Evolutionary conservation across 2,888 invertebrate species (phyloP).

Genomic region (Tachina fera): DNA sequence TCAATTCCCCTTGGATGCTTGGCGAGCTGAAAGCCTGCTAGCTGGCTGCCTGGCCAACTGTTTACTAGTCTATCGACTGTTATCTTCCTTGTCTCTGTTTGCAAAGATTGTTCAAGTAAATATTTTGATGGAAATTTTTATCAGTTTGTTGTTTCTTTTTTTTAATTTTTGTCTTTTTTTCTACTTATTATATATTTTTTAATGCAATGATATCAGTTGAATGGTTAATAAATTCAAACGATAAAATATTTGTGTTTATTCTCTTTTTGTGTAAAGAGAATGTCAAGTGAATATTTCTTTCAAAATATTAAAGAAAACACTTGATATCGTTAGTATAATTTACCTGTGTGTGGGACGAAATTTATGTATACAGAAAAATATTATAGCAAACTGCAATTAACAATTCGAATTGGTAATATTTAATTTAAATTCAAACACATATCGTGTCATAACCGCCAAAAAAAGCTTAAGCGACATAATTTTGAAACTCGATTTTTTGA

Average conservation of each 20-base stretch:
- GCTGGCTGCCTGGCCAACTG: constrained; percentile 14
- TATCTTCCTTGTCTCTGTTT: constrained; percentile 60
- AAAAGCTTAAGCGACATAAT: no score
- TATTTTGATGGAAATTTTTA: constrained; percentile 70
- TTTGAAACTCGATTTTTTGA: no score
- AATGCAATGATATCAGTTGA: constrained; percentile 49
- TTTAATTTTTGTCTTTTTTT: neutral
- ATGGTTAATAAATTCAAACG: constrained; percentile 53
- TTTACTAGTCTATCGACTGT: constrained; percentile 27
- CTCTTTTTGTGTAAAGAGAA: neutral
- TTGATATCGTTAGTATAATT: neutral
- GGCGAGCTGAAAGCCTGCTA: neutral
- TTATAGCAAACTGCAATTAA: no score
- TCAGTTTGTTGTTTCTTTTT: constrained; percentile 42
- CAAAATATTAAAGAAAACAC: neutral
- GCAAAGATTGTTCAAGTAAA: constrained; percentile 64
- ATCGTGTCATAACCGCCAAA: no score
- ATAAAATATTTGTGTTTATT: constrained; percentile 44
- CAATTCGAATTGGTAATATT: no score
- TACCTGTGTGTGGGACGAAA: constrained; percentile 15
- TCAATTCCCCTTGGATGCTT: neutral
- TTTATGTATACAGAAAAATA: no score
- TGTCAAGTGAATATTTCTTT: constrained; percentile 15
- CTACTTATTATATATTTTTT: neutral
- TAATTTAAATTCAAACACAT: no score